A percentile compares a stretch with the other conserved stretches of the same genome.
phyloP scores from a whole-genome alignment of 2,113 vertebrate genomes.

The Gila orcuttii region DNA sequence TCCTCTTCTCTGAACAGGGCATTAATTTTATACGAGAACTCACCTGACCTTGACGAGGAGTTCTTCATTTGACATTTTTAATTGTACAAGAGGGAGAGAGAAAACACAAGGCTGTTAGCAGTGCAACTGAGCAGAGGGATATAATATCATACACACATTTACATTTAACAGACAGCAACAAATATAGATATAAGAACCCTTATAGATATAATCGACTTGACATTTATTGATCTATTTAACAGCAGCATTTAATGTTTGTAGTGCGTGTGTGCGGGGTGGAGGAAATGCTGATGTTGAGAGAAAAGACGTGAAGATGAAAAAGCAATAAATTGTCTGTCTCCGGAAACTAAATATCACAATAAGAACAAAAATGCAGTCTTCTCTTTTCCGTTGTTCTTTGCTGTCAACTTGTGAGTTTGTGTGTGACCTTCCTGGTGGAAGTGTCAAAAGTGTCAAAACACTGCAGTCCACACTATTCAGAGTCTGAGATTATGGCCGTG shows the following conservation, averaged over 20 bases:
- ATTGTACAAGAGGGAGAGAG: conserved; percentile 26
- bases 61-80: conserved; percentile 26
- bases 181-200: background rate
- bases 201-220: background rate
- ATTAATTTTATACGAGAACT: conserved; percentile 4
- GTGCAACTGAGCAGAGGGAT: background rate
- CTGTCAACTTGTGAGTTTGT: conserved; percentile 22
- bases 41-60: background rate
- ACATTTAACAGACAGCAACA: conserved; percentile 1
- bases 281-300: background rate
- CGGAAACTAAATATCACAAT: background rate
- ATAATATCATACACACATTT: conserved; percentile 6
- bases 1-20: background rate
- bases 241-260: background rate
- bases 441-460: conserved; percentile 56
- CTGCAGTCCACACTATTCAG: conserved; percentile 29
- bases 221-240: background rate
- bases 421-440: conserved; percentile 47
- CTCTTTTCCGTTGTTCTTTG: background rate
- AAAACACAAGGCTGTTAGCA: conserved; percentile 9
- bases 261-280: no score
- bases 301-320: background rate
- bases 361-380: background rate
- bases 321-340: background rate
- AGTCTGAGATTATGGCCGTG: conserved; percentile 54